Conservation (phyloP, 2,888 invertebrate genomes). For the Lasioglossum malachurum region DNA sequence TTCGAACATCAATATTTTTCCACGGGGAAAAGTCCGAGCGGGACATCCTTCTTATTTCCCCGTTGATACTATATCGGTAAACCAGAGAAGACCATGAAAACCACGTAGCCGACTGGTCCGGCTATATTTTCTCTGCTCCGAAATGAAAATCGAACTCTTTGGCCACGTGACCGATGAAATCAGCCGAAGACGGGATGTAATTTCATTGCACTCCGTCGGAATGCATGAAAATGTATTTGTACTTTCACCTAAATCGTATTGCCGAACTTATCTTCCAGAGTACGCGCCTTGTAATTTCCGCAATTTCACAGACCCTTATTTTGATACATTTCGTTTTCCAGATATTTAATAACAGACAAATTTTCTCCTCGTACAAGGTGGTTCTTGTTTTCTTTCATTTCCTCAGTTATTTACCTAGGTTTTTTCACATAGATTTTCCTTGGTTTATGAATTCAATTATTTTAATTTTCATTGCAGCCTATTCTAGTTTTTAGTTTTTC, state of each 20-base stretch:
- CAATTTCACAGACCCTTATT: neutral
- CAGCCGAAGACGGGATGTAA: neutral
- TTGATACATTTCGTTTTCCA: neutral
- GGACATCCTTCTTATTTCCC: conserved; percentile 17
- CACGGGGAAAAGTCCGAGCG: neutral
- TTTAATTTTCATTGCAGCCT: no score
- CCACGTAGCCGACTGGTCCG: conserved; percentile 25
- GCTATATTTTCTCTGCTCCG: conserved; percentile 23
- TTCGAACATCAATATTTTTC: conserved; percentile 21
- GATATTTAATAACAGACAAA: neutral
- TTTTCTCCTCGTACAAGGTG: neutral
- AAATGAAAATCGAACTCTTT: conserved; percentile 3
- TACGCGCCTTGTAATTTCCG: neutral
- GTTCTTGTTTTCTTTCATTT: no score
- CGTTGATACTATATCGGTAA: conserved; percentile 10
- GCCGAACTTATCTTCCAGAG: neutral
- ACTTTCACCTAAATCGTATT: neutral
- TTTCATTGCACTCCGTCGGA: conserved; percentile 5
- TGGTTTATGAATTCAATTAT: neutral
- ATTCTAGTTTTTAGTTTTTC: no score
- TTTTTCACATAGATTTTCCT: neutral
- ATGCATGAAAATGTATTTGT: conserved; percentile 7
- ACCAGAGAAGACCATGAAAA: conserved; percentile 7
- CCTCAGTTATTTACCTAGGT: neutral
- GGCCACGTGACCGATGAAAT: conserved; percentile 39